phyloP scores from a whole-genome alignment of 2,113 vertebrate species.

The Oreochromis spilurus region DNA sequence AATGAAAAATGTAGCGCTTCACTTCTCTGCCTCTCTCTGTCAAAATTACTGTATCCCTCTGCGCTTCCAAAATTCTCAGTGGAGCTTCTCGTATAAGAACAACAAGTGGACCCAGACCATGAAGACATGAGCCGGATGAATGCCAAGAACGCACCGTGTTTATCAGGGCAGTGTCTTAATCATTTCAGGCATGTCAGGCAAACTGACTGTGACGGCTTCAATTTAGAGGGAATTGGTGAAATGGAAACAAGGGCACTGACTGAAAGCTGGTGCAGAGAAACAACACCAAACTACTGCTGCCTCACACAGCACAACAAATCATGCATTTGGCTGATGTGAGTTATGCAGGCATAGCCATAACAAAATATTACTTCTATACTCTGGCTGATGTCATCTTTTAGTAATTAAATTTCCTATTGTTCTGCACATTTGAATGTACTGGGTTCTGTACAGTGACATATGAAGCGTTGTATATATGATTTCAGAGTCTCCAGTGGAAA shows the following conservation, averaged over 20 bases:
- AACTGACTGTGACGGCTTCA: conserved; percentile 66
- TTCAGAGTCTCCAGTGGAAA: background rate
- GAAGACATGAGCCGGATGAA: conserved; percentile 37
- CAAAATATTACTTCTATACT: background rate
- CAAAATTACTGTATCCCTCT: background rate
- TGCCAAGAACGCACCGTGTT: conserved; percentile 50
- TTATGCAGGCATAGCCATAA: background rate
- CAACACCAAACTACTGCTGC: background rate
- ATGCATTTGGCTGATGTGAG: background rate
- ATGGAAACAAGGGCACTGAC: conserved; percentile 51
- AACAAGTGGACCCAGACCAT: conserved; percentile 49
- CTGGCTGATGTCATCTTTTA: background rate
- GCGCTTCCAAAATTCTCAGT: conserved; percentile 21
- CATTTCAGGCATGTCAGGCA: conserved; percentile 64
- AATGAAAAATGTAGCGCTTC: conserved; percentile 16
- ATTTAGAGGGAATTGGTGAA: conserved; percentile 52
- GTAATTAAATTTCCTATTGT: background rate
- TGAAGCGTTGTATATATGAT: background rate
- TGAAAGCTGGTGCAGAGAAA: background rate
- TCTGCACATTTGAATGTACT: background rate
- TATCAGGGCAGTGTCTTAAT: conserved; percentile 48
- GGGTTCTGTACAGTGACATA: background rate
- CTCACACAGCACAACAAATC: background rate
- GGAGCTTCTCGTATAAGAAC: conserved; percentile 39
- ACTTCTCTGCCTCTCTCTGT: background rate